Percentiles rank a stretch among this genome's conserved stretches.
Evolutionary conservation across 2,113 vertebrate genomes (phyloP).

Genomic region (Zosterops pallidus): DNA sequence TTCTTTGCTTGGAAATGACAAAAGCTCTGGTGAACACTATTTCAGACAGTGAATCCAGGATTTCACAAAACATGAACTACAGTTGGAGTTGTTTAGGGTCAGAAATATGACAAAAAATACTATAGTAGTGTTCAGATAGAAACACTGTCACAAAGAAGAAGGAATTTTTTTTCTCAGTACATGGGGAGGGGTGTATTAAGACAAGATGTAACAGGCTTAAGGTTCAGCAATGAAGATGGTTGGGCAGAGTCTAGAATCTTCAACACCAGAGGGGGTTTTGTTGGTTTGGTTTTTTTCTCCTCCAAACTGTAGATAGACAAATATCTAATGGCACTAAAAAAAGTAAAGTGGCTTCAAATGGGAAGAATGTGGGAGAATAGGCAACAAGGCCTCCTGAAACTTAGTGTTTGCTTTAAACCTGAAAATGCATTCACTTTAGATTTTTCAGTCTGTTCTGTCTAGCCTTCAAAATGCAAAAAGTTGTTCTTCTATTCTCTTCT

Average conservation of each 20-base stretch:
- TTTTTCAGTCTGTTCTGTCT: background rate
- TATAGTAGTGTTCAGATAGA: background rate
- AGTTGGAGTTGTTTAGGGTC: background rate
- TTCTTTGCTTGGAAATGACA: background rate
- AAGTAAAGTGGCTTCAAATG: background rate
- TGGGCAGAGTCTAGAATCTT: background rate
- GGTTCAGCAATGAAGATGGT: background rate
- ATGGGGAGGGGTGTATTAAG: background rate
- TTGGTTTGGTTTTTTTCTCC: background rate
- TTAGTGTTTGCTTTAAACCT: background rate
- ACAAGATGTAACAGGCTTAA: background rate
- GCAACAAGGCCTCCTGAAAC: background rate
- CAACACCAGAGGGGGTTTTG: accelerated
- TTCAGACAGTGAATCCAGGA: background rate
- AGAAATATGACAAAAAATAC: background rate
- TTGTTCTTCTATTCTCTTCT: background rate
- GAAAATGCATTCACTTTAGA: background rate
- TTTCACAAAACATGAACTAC: background rate
- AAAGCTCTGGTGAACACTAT: background rate
- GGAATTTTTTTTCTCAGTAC: background rate
- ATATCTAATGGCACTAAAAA: background rate
- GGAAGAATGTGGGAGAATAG: background rate
- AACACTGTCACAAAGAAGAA: background rate
- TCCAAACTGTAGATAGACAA: background rate
- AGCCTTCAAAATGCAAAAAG: background rate